These are phyloP conservation scores for Slavum lentiscoides DNA, from an alignment of 2,888 invertebrate species.

Conservation along the genomic window DNA sequence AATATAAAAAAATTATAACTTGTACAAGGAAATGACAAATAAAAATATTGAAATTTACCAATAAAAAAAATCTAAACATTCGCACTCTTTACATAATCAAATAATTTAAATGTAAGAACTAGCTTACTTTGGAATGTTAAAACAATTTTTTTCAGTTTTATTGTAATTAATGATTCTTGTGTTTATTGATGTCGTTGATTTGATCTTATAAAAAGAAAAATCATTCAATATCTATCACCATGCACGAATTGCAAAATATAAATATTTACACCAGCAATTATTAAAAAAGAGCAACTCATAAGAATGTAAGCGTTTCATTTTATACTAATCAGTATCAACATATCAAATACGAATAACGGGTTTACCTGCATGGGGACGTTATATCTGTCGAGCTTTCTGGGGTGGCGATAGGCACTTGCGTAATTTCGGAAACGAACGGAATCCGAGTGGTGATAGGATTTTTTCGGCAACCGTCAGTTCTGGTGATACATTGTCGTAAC, in stretches of 20 bases:
- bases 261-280: conserved; percentile 13
- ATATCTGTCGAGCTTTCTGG: conserved; percentile 17
- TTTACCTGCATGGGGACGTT: conserved; percentile 35
- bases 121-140: background rate
- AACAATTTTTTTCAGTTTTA: conserved; percentile 7
- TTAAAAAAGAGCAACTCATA: conserved; percentile 21
- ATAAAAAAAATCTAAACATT: background rate
- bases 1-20: background rate
- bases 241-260: conserved; percentile 20
- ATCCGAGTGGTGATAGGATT: conserved; percentile 25
- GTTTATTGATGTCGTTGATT: background rate
- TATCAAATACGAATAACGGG: background rate
- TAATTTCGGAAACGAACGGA: conserved; percentile 16
- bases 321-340: background rate
- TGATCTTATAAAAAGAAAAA: conserved; percentile 8
- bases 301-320: conserved; percentile 3
- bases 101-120: background rate
- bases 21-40: background rate
- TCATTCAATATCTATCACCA: conserved; percentile 32
- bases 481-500: conserved; percentile 17
- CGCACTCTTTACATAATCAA: background rate
- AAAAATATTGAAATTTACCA: background rate
- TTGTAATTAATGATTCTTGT: background rate
- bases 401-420: conserved; percentile 37
- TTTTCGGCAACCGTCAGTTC: conserved; percentile 26